Base-by-base conservation (phyloP, 2,888 invertebrate genomes). In the Adela reaumurella region DNA sequence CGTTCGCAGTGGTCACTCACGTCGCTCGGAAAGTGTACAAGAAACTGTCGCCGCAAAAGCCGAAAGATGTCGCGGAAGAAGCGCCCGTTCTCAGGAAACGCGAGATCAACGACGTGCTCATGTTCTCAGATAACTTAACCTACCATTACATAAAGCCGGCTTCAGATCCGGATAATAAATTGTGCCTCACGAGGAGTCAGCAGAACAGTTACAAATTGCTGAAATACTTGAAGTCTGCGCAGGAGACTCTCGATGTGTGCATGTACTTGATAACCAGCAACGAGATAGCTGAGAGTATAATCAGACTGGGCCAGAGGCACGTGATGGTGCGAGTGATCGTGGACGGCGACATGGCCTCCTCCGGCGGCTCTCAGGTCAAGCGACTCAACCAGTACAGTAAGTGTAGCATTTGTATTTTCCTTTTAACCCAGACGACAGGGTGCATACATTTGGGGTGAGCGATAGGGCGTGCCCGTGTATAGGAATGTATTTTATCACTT, bases 241-340 rank as follows among this genome's bases (percentile, higher is more conserved):
- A 70, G 55, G 78, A 78, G 59, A 78, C 78, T 2, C 58, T 78
- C 17, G 78, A 78, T 53, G 76, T 78, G 46, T 78, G 78, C 59
- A 78, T 78, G 78, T 78, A 78, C 62, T 65, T 78, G 52, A 76
- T 78, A 53, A 78, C 78, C 24, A 78, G 78, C 56, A 65, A 57
- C 53, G 76, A 78, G 63, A 78, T 78, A 51, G 62, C 70, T 42
- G 78, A 78, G 59, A 73, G 74, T 59, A 73, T 78, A 20, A 72
- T 78, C 55, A 63, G 74, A 53, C 57, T 78, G 55, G 78, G 78
- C 58, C 73, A 77, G 54, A 73, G 67, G 62, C 77, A 77, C 56
- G 67, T 78, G 56, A 58, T 76, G 56, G 72, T 78, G 50, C 66
- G 78, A 62, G 70, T 78, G 58, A 62, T 78, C 50, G 77, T 76